A percentile compares a stretch with the other conserved stretches of the same genome.
Evolutionary conservation across 2,113 vertebrate genomes (phyloP).

Genomic region (Dicentrarchus labrax): DNA sequence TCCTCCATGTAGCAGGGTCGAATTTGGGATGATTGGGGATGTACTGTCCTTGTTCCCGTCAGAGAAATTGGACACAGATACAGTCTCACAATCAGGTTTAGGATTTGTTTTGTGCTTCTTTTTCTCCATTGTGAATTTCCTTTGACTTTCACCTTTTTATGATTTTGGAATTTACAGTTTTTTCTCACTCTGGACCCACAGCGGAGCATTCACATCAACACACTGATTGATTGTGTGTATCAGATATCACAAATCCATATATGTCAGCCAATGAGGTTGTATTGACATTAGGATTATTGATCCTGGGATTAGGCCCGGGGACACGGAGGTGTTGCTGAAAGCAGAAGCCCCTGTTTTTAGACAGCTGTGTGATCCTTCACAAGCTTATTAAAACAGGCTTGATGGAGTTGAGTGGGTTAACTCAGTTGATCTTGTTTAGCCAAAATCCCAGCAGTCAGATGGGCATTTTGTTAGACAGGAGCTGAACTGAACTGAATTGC

Average conservation of each 20-base stretch:
- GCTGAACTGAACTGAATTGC: background rate
- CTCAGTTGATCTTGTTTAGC: conserved; percentile 36
- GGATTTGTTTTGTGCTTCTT: background rate
- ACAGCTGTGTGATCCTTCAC: conserved; percentile 34
- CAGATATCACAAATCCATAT: conserved; percentile 55
- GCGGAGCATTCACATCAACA: conserved; percentile 6
- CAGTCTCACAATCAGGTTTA: background rate
- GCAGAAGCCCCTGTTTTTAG: conserved; percentile 39
- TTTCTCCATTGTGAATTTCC: background rate
- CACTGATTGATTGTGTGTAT: conserved; percentile 35
- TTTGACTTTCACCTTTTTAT: background rate
- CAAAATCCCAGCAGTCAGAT: conserved; percentile 19
- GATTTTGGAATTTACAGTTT: background rate
- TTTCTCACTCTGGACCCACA: background rate
- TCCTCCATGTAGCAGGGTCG: conserved; percentile 8
- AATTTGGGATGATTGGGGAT: conserved; percentile 21
- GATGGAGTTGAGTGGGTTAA: conserved; percentile 48
- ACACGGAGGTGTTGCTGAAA: conserved; percentile 22
- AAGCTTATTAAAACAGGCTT: conserved; percentile 39
- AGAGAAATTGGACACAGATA: background rate
- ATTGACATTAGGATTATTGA: conserved; percentile 64
- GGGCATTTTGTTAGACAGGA: conserved; percentile 11
- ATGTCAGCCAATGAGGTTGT: conserved; percentile 25
- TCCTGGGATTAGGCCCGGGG: conserved; percentile 50
- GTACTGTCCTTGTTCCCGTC: conserved; percentile 16